Conservation (phyloP, 2,113 vertebrate species). For the Nicator chloris region DNA sequence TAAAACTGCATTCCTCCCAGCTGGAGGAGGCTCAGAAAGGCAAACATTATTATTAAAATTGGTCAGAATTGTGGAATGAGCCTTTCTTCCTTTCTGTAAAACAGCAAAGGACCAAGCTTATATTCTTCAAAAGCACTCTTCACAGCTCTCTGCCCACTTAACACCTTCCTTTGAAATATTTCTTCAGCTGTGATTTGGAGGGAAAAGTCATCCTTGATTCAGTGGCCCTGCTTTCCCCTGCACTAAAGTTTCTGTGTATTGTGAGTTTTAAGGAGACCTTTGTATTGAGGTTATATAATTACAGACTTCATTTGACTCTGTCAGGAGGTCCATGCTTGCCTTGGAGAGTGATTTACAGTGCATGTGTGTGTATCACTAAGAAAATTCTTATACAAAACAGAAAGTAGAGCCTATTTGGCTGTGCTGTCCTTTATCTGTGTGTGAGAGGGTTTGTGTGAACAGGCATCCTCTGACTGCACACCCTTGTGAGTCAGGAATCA, state of each 20-base stretch:
- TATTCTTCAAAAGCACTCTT: neutral
- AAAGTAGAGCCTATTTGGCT: neutral
- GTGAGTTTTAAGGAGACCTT: neutral
- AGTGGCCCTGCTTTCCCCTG: neutral
- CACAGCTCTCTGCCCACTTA: neutral
- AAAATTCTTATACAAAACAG: neutral
- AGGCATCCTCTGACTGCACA: neutral
- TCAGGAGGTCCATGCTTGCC: neutral
- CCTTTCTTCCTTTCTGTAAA: neutral
- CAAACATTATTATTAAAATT: neutral
- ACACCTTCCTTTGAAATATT: neutral
- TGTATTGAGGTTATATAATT: neutral
- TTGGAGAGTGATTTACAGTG: neutral
- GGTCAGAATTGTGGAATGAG: neutral
- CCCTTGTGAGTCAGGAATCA: accelerated
- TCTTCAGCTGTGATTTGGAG: neutral
- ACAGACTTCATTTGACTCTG: neutral
- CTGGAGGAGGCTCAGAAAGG: neutral
- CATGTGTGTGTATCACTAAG: neutral
- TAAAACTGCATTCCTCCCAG: neutral
- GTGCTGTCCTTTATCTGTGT: neutral
- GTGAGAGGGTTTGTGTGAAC: neutral
- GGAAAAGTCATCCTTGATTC: neutral
- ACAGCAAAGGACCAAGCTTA: neutral
- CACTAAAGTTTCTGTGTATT: neutral